Conservation (phyloP, 2,797 vertebrate species). For the Rhincodon typus region DNA sequence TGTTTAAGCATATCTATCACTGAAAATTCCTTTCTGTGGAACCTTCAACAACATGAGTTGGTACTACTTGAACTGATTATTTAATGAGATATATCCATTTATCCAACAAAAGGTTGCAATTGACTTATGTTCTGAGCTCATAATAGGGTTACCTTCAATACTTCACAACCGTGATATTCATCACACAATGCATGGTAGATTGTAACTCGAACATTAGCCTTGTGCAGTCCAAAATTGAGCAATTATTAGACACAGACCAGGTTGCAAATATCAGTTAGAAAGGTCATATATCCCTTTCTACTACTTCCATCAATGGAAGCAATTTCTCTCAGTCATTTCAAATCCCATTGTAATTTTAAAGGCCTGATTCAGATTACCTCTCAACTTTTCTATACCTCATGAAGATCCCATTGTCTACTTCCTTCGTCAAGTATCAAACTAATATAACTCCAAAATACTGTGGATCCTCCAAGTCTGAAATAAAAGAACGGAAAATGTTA, state of each 20-base stretch:
- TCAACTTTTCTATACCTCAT: too few species aligned
- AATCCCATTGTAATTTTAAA: too few species aligned
- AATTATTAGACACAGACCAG: background rate
- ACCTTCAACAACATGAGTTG: background rate
- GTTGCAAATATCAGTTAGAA: background rate
- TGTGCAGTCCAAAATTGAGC: background rate
- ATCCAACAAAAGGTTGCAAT: background rate
- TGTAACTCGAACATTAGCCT: background rate
- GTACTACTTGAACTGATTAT: background rate
- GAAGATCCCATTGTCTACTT: background rate
- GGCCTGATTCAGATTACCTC: too few species aligned
- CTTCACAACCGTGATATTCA: background rate
- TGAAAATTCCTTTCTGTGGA: background rate
- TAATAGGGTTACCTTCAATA: background rate
- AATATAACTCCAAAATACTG: background rate
- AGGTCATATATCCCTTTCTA: background rate
- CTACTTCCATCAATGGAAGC: background rate
- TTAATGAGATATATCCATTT: background rate
- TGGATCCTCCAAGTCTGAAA: background rate
- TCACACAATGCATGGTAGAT: background rate
- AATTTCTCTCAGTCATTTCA: too few species aligned
- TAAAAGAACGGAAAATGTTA: background rate
- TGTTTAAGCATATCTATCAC: background rate
- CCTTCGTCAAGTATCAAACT: background rate
- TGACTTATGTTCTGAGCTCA: background rate